These are phyloP conservation scores for Nephrotoma appendiculata DNA, from an alignment of 2,888 invertebrate genomes.

Conservation along the genomic window DNA sequence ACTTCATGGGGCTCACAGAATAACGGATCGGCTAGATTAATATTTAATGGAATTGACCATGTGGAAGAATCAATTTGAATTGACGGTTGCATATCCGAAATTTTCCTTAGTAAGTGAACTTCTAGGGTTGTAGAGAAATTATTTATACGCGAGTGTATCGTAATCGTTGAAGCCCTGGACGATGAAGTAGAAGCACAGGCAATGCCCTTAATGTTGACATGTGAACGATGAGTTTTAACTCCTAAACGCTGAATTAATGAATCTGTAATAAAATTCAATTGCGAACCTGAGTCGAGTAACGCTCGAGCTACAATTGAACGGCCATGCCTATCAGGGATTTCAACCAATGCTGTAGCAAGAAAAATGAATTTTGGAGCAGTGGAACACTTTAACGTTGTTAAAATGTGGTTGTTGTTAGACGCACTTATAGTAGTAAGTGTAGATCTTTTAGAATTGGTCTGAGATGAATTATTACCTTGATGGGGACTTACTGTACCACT, in stretches of 20 bases:
- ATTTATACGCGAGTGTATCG: neutral
- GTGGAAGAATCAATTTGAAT: neutral
- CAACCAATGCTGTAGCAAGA: too few relatives aligned
- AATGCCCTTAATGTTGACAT: neutral
- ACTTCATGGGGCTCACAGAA: neutral
- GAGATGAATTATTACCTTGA: too few relatives aligned
- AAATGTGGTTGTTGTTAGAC: too few relatives aligned
- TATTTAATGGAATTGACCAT: neutral
- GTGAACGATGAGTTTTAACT: neutral
- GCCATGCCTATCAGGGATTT: too few relatives aligned
- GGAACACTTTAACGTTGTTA: too few relatives aligned
- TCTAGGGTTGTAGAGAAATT: neutral
- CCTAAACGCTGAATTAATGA: too few relatives aligned
- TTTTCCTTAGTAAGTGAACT: neutral
- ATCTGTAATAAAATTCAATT: too few relatives aligned
- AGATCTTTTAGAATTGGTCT: too few relatives aligned
- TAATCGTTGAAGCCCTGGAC: neutral
- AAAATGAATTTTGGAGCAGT: too few relatives aligned
- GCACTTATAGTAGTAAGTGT: too few relatives aligned
- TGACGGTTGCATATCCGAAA: neutral
- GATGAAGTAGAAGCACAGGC: neutral
- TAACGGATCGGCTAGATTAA: neutral
- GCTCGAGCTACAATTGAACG: neutral
- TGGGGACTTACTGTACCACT: too few relatives aligned
- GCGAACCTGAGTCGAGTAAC: neutral